Percentiles rank a stretch among this genome's conserved stretches.
These are phyloP conservation scores for Stegophylla sp. DNA, from an alignment of 2,888 invertebrate genomes.

Conservation along the genomic window DNA sequence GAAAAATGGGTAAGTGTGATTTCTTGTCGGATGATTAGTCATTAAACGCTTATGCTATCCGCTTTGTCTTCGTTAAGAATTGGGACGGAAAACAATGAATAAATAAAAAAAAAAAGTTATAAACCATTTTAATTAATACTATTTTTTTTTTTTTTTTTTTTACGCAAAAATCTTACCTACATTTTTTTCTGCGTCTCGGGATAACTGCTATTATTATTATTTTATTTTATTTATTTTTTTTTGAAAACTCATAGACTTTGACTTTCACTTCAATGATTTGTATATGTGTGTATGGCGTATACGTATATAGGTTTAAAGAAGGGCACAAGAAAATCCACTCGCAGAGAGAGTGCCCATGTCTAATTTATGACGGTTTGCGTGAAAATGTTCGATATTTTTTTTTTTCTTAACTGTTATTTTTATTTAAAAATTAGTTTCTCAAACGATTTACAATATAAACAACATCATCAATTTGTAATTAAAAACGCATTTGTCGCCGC, in stretches of 20 bases:
- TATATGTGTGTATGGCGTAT: not conserved
- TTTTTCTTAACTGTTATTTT: not conserved
- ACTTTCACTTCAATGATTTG: constrained; percentile 40
- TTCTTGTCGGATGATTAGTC: not conserved
- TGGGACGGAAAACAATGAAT: not conserved
- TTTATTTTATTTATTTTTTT: too few relatives aligned
- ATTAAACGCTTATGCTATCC: constrained; percentile 14
- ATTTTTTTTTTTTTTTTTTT: not conserved
- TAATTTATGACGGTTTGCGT: constrained; percentile 18
- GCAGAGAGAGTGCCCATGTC: constrained; percentile 33
- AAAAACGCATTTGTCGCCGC: not conserved
- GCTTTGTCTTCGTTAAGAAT: not conserved
- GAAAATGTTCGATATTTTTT: constrained; percentile 18
- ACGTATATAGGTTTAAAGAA: not conserved
- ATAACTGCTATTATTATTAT: not conserved
- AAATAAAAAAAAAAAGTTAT: constrained; percentile 15
- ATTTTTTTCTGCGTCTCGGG: not conserved
- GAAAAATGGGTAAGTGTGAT: constrained; percentile 81
- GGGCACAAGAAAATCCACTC: not conserved
- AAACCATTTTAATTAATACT: constrained; percentile 14
- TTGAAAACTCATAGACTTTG: constrained; percentile 18
- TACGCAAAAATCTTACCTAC: not conserved
- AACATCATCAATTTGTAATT: not conserved
- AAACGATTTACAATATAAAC: not conserved
- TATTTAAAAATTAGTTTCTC: not conserved